Conservation (phyloP, 2,888 invertebrate species). For the Ormyrus rosae region DNA sequence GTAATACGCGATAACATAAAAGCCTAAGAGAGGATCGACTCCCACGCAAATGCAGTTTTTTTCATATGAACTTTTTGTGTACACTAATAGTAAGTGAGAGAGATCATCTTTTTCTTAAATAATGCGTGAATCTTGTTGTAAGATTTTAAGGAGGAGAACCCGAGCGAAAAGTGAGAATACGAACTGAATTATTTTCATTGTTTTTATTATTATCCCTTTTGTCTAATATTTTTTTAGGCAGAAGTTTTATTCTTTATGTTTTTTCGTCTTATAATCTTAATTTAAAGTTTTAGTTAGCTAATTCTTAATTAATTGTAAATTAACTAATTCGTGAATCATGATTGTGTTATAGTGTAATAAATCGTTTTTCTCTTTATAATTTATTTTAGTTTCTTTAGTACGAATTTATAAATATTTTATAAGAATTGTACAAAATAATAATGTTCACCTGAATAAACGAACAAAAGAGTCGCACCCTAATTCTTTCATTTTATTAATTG, state of each 20-base stretch:
- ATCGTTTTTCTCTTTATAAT: conserved; percentile 50
- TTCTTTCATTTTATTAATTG: conserved; percentile 35
- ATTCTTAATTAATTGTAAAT: conserved; percentile 52
- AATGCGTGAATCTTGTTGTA: conserved; percentile 40
- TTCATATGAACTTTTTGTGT: conserved; percentile 31
- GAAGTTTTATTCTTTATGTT: conserved; percentile 46
- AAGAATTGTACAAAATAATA: conserved; percentile 56
- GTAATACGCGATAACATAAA: conserved; percentile 44
- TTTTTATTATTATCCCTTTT: conserved; percentile 44
- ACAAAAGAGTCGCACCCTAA: conserved; percentile 47
- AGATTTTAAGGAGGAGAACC: conserved; percentile 31
- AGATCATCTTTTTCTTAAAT: conserved; percentile 47
- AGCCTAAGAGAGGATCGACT: conserved; percentile 51
- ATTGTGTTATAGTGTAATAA: conserved; percentile 56
- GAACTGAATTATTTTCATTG: conserved; percentile 53
- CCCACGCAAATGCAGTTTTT: conserved; percentile 39
- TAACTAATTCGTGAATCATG: conserved; percentile 48
- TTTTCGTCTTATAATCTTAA: conserved; percentile 38
- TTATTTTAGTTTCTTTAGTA: conserved; percentile 53
- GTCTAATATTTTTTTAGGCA: conserved; percentile 35
- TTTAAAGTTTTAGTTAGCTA: conserved; percentile 52
- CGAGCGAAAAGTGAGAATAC: conserved; percentile 55
- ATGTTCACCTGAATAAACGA: conserved; percentile 53
- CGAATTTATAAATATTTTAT: conserved; percentile 54
- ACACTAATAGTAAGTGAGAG: conserved; percentile 23